Base-by-base conservation (phyloP, 2,113 vertebrate species). In the Corydoras maculifer region DNA sequence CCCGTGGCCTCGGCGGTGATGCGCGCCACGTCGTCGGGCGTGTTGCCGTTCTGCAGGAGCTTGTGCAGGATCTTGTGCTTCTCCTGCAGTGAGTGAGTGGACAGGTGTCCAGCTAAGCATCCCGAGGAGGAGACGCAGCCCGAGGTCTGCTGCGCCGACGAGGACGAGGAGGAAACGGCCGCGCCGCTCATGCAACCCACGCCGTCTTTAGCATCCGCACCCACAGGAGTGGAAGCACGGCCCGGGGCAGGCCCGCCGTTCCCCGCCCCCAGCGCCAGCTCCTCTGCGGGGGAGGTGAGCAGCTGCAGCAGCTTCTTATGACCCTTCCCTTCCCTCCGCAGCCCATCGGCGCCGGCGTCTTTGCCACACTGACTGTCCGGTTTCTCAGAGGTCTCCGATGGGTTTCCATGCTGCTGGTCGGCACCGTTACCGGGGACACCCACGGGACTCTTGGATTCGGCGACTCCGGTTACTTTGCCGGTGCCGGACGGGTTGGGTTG, bases 41-140 rank as follows among this genome's bases (percentile, higher is more conserved):
- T 99, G 85, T 98, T 98, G 48, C 94, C 95, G 4, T 99, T 97
- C 84, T 98, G 93, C 71, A 99, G 85, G 77, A 99, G 87, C 82
- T 99, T 99, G 82, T 99, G 97, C 51, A 99, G 90, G 84, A 99
- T 99, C 70, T 94, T 93, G 84, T 99, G 97, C 77, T 97, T 98
- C 81, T 98, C 95, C 77, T 98, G 96, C 80, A 98, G 82, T 25
- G 95, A 90, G 0, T 89, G 90, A 75, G 91, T 91, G 0, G 81
- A n/a, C 18, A 85, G 79, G 13, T 25, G 18, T 25, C 90, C 53
- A 91, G 4, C 35, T 25, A 25, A 25, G 91, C 88, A 65, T 79
- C 2, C 62, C 9, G 76, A 49, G 11, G 94, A 93, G 9, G 92
- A 91, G 0, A 92, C 90, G 0, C 89, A 86, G 18, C 90, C 88